Conservation (phyloP, 1,140 invertebrate species). For the Sinella curviseta region DNA sequence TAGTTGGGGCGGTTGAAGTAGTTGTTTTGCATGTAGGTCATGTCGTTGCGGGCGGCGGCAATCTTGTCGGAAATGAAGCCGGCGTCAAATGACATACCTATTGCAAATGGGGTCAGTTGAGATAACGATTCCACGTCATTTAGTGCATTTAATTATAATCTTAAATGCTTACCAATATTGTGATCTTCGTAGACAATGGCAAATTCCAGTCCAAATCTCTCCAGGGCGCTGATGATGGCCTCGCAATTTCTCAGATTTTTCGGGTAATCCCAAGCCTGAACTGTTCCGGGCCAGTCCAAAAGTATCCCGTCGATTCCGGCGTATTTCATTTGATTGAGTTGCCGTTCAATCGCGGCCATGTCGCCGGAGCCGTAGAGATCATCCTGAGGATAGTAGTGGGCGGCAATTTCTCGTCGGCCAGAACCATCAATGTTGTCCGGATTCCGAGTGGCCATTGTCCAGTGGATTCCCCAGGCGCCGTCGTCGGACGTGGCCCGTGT, state of each 20-base stretch:
- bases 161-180: constrained; percentile 17
- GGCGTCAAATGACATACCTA: constrained; percentile 39
- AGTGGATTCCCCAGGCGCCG: constrained; percentile 22
- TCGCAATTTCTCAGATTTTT: constrained; percentile 38
- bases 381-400: constrained; percentile 40
- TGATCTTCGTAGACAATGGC: constrained; percentile 45
- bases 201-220: constrained; percentile 36
- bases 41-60: constrained; percentile 33
- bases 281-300: constrained; percentile 44
- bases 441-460: constrained; percentile 42
- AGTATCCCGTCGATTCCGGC: constrained; percentile 42
- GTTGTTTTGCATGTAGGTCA: constrained; percentile 36
- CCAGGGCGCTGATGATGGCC: constrained; percentile 30
- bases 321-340: constrained; percentile 34
- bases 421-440: constrained; percentile 26
- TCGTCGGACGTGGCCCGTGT: background rate
- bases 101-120: no score
- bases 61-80: constrained; percentile 41
- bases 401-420: constrained; percentile 31
- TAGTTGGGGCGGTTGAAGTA: constrained; percentile 38
- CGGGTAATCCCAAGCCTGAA: constrained; percentile 40
- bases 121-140: no score
- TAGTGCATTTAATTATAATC: no score
- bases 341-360: constrained; percentile 29
- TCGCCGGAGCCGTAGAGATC: constrained; percentile 39